Conservation (phyloP, 2,113 vertebrate genomes). For the Conger conger region DNA sequence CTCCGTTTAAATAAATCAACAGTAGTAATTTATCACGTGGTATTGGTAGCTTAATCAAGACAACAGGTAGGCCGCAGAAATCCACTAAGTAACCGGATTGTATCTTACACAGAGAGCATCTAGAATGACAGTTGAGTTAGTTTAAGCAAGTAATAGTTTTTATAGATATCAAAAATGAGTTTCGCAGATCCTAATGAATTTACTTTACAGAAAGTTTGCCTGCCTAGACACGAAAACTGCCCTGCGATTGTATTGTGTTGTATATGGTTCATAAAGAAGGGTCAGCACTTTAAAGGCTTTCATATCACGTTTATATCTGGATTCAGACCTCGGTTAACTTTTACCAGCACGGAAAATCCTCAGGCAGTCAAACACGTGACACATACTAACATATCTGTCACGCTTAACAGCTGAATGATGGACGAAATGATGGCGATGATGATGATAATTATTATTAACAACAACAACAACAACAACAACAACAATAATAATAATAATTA, state of each 20-base stretch:
- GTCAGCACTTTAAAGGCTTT: constrained; percentile 43
- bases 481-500: neutral
- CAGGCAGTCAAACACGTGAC: neutral
- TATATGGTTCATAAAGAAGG: constrained; percentile 44
- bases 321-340: constrained; percentile 34
- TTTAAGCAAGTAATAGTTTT: no score
- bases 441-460: neutral
- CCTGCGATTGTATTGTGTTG: neutral
- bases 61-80: neutral
- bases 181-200: neutral
- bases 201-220: neutral
- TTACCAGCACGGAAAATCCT: constrained; percentile 18
- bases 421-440: neutral
- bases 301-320: constrained; percentile 36
- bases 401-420: constrained; percentile 33
- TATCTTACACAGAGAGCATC: neutral
- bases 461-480: neutral
- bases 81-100: neutral
- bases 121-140: no score
- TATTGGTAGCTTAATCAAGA: neutral
- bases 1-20: neutral
- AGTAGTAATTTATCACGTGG: neutral
- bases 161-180: no score
- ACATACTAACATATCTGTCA: constrained; percentile 20
- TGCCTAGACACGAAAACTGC: neutral